Evolutionary conservation across 2,888 invertebrate species (phyloP).

Genomic region (Furcula furcula): DNA sequence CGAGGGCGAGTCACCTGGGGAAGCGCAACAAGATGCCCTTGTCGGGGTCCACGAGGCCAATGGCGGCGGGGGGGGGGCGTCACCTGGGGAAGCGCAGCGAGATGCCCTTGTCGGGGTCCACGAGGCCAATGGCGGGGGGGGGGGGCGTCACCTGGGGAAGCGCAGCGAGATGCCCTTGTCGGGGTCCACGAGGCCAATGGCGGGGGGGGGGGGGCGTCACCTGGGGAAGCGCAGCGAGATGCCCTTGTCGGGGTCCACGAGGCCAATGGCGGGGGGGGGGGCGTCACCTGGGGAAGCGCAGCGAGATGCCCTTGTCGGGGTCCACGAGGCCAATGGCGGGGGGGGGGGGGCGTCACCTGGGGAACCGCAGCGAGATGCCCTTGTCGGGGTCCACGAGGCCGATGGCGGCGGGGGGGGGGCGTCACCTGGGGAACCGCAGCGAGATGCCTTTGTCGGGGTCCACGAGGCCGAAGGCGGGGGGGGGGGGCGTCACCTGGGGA

Average conservation of each 20-base stretch:
- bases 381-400: slow-evolving; percentile 1
- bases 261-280: slow-evolving; percentile 83
- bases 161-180: slow-evolving; percentile 86
- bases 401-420: background rate
- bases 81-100: slow-evolving; percentile 89
- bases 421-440: slow-evolving; percentile 91
- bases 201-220: slow-evolving; percentile 67
- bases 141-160: slow-evolving; percentile 3
- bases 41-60: slow-evolving; percentile 92
- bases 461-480: too few relatives aligned
- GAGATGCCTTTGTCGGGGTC: too few relatives aligned
- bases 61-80: slow-evolving; percentile 97
- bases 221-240: slow-evolving; percentile 39
- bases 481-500: too few relatives aligned
- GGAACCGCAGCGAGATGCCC: slow-evolving; percentile 1
- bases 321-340: slow-evolving; percentile 94
- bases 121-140: slow-evolving; percentile 86
- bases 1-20: slow-evolving; percentile 1
- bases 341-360: background rate
- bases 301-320: slow-evolving; percentile 88
- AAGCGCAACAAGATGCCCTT: slow-evolving; percentile 83
- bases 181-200: slow-evolving; percentile 91
- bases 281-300: slow-evolving; percentile 5
- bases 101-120: slow-evolving; percentile 93
- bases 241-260: slow-evolving; percentile 94